Evolutionary conservation across 2,113 vertebrate species (phyloP).

Genomic region (Hemicordylus capensis): DNA sequence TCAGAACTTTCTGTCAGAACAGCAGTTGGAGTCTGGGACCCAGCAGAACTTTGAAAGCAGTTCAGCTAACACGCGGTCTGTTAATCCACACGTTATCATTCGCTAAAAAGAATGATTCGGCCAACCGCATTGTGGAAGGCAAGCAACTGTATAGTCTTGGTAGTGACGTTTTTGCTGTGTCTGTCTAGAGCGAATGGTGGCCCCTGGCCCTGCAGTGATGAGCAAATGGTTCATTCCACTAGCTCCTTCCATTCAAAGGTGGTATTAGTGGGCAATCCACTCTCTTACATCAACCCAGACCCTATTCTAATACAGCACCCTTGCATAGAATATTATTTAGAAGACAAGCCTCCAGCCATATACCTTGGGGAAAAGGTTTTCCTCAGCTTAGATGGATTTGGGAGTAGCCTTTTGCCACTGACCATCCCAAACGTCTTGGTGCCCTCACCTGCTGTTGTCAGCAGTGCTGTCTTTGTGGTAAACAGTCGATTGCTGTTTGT

Average conservation of each 20-base stretch:
- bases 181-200: neutral
- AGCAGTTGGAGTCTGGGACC: neutral
- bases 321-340: fast-evolving
- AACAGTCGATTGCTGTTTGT: fast-evolving
- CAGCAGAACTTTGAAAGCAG: neutral
- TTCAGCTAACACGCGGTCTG: neutral
- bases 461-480: fast-evolving
- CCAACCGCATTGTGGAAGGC: neutral
- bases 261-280: fast-evolving
- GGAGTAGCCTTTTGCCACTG: neutral
- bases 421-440: neutral
- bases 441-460: neutral
- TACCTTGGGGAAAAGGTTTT: neutral
- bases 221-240: neutral
- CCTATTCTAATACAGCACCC: neutral
- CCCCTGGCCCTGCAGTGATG: neutral
- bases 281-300: neutral
- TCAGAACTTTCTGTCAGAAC: neutral
- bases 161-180: neutral
- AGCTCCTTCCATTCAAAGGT: neutral
- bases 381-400: neutral
- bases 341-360: fast-evolving
- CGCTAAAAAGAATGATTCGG: neutral
- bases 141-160: neutral
- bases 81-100: neutral